Percentiles rank a stretch among this genome's conserved stretches.
Conservation (phyloP, 2,888 invertebrate genomes). For the Tridacna gigas region DNA sequence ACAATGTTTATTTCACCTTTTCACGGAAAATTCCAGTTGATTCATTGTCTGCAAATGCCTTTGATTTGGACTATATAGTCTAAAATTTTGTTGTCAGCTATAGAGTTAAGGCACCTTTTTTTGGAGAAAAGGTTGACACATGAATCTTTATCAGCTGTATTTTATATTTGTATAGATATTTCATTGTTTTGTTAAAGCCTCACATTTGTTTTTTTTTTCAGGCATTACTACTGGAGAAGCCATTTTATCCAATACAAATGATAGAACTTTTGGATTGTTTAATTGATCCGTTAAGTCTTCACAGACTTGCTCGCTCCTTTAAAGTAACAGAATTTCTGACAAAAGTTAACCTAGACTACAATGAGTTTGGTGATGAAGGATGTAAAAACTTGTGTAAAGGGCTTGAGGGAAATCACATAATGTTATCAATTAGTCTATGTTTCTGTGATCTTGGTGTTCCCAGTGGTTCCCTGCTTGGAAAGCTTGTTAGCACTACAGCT, state of each 20-base stretch:
- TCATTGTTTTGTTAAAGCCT: too few relatives aligned
- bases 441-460: slow-evolving; percentile 81
- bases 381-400: slow-evolving; percentile 81
- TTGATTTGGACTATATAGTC: too few relatives aligned
- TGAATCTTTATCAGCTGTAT: too few relatives aligned
- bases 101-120: too few relatives aligned
- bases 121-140: too few relatives aligned
- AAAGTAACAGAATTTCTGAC: slow-evolving; percentile 77
- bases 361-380: slow-evolving; percentile 85
- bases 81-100: too few relatives aligned
- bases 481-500: slow-evolving; percentile 80
- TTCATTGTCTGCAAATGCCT: too few relatives aligned
- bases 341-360: slow-evolving; percentile 82
- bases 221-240: slow-evolving; percentile 81
- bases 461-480: slow-evolving; percentile 81
- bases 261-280: slow-evolving; percentile 83
- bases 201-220: slow-evolving; percentile 62
- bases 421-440: slow-evolving; percentile 82
- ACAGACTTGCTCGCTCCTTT: slow-evolving; percentile 75
- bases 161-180: too few relatives aligned
- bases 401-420: slow-evolving; percentile 75
- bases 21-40: too few relatives aligned
- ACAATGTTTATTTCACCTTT: too few relatives aligned
- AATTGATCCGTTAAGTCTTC: slow-evolving; percentile 73
- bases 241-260: slow-evolving; percentile 77